phyloP scores from a whole-genome alignment of 2,888 invertebrate genomes.

The Campopleginae sp. region DNA sequence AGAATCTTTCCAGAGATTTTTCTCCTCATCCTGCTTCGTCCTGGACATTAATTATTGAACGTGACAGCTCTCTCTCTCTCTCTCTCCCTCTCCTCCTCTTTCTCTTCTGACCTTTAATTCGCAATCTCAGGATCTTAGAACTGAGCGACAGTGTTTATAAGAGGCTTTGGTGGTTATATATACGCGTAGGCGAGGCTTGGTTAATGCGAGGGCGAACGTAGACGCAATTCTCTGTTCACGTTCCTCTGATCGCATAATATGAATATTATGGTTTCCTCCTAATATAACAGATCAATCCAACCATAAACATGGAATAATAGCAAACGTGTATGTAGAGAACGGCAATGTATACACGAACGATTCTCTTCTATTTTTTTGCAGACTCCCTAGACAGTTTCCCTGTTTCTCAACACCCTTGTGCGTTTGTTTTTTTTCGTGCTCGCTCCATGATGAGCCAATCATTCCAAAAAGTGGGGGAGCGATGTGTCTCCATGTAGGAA shows the following conservation, averaged over 20 bases:
- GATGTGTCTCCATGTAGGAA: background rate
- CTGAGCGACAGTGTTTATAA: slow-evolving; percentile 58
- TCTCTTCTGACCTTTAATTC: background rate
- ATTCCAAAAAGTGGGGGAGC: slow-evolving; percentile 68
- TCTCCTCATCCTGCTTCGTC: background rate
- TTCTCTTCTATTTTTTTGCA: slow-evolving; percentile 53
- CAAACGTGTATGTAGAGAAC: background rate
- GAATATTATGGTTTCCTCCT: slow-evolving; percentile 34
- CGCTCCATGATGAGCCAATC: slow-evolving; percentile 79
- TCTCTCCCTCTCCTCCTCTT: background rate
- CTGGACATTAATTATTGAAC: background rate
- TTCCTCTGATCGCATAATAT: background rate
- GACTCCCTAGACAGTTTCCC: slow-evolving; percentile 59
- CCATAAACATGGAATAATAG: background rate
- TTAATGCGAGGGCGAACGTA: background rate
- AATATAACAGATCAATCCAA: background rate
- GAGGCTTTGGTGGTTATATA: slow-evolving; percentile 71
- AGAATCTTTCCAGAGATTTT: too few species aligned
- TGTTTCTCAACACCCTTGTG: slow-evolving; percentile 56
- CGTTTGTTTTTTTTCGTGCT: slow-evolving; percentile 45
- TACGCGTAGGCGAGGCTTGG: slow-evolving; percentile 48
- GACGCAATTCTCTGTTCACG: slow-evolving; percentile 1
- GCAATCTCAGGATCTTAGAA: background rate
- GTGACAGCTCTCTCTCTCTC: background rate
- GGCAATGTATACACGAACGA: slow-evolving; percentile 21